phyloP scores from a whole-genome alignment of 2,888 invertebrate genomes.

The Noctua janthina region DNA sequence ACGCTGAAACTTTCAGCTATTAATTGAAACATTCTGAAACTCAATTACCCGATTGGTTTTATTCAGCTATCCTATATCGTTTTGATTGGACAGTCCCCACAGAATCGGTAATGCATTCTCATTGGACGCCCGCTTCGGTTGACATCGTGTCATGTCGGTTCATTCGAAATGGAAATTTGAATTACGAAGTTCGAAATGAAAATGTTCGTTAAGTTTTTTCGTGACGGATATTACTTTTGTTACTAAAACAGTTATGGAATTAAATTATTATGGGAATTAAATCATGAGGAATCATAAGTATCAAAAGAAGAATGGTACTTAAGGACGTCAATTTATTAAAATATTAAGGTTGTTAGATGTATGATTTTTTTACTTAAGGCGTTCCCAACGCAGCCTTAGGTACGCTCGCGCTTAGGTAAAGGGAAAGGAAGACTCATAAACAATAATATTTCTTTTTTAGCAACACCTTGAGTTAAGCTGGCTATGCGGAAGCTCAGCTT shows the following conservation, averaged over 20 bases:
- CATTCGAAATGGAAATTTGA: constrained; percentile 56
- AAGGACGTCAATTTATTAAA: neutral
- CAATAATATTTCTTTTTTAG: neutral
- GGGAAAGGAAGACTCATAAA: neutral
- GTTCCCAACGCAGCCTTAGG: too few relatives aligned
- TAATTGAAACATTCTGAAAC: constrained; percentile 53
- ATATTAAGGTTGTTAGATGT: neutral
- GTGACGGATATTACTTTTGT: neutral
- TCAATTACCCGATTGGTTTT: constrained; percentile 48
- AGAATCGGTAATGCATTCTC: constrained; percentile 50
- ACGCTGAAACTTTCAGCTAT: constrained; percentile 45
- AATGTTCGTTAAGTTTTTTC: constrained; percentile 31
- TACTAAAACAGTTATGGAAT: neutral
- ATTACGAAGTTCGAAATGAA: constrained; percentile 28
- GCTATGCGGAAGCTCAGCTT: neutral
- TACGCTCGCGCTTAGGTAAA: too few relatives aligned
- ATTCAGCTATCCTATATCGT: constrained; percentile 25
- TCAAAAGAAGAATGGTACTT: neutral
- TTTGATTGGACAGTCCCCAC: constrained; percentile 47
- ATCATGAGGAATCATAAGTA: neutral
- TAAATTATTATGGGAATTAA: neutral
- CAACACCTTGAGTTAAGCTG: neutral
- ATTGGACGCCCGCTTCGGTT: constrained; percentile 43
- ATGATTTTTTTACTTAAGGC: neutral
- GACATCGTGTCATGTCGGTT: constrained; percentile 47